Evolutionary conservation across 2,113 vertebrate genomes (phyloP), one percentile per base, ranked within the genome.

Genomic region (Hyperoodon ampullatus): DNA sequence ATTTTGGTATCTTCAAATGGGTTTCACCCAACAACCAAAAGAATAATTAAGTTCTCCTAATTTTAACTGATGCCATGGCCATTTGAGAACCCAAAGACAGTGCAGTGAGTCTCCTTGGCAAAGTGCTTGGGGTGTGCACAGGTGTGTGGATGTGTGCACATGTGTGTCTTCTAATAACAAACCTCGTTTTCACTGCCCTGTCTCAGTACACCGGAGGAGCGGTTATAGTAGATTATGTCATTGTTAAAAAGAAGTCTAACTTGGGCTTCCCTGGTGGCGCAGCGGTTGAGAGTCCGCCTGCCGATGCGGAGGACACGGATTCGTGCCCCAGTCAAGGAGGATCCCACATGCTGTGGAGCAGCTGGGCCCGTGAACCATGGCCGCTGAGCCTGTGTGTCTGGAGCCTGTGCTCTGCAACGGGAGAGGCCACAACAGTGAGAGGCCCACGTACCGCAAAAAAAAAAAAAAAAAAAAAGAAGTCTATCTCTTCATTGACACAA

Each of bases 401-500:
- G 39, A 39, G 39, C 39, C 39, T 39, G 39, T 39, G 39, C 39
- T 39, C 39, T 39, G 39, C 4, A 39, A 39, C 39, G 39, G 39
- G 39, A 39, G 39, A 39, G 4, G 39, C 39, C 39, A 39, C 39
- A 39, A 39, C 39, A 39, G 39, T 39, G 39, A 39, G 39, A 39
- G 39, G 4, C 39, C 39, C 39, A 39, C 39, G 39, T 39, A 39
- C 39, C 39, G 39, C 39, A 39, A 39, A 39, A 39, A 39, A 39
- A 39, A 39, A 39, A 39, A 39, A 39, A 39, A 39, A 39, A 39
- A 78, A 92, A 96, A 96, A 80, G 60, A 84, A 74, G 47, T 74
- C 74, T 84, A 9, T 96, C 90, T 90, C 71, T 96, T 91, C 95
- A 95, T 55, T 87, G 84, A 94, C 71, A 95, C 74, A 63, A 28